Percentiles rank a stretch among this genome's conserved stretches.
Evolutionary conservation across 2,797 vertebrate species (phyloP).

Genomic region (Takifugu rubripes): DNA sequence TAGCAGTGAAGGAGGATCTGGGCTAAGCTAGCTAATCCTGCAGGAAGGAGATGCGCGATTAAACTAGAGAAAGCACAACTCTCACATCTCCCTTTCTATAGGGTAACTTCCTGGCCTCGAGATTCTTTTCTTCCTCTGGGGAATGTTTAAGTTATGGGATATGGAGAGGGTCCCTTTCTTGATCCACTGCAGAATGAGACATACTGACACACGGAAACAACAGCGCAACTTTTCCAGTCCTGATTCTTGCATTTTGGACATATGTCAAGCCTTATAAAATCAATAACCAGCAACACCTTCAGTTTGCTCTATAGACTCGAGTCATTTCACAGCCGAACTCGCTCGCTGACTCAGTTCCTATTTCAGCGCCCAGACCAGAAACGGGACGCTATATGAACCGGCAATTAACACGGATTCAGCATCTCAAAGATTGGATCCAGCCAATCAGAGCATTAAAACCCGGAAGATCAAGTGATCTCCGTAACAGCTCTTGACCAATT

Average conservation of each 20-base stretch:
- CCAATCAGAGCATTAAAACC: too few relatives aligned
- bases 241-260: too few relatives aligned
- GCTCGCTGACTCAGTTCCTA: not conserved
- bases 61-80: too few relatives aligned
- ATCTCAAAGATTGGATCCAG: too few relatives aligned
- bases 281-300: not conserved
- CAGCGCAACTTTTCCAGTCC: too few relatives aligned
- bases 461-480: too few relatives aligned
- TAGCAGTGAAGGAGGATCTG: not conserved
- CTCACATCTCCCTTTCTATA: not conserved
- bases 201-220: slow-evolving; percentile 1
- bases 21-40: too few relatives aligned
- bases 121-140: not conserved
- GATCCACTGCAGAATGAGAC: not conserved
- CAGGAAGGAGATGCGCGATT: too few relatives aligned
- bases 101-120: not conserved
- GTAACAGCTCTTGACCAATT: too few relatives aligned
- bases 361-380: not conserved
- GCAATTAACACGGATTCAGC: too few relatives aligned
- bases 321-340: not conserved
- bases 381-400: too few relatives aligned
- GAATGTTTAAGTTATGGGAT: not conserved
- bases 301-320: not conserved
- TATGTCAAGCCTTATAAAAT: not conserved
- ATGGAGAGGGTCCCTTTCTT: not conserved